A percentile compares a stretch with the other conserved stretches of the same genome.
Conservation (phyloP, 2,113 vertebrate species). For the Colius striatus region DNA sequence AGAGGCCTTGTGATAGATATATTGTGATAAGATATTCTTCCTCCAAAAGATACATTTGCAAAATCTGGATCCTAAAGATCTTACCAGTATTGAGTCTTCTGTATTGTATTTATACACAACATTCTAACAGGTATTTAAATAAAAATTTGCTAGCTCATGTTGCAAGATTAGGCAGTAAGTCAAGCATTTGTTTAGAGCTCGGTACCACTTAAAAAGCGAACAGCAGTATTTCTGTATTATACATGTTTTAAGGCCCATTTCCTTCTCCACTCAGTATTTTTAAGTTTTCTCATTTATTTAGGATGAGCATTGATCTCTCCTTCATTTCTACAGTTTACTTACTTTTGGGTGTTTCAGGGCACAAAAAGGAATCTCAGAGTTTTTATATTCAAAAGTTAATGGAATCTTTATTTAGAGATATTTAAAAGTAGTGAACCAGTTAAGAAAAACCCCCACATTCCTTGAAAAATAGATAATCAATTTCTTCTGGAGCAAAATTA, state of each 20-base stretch:
- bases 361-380: neutral
- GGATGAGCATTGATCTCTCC: neutral
- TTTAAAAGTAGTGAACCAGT: neutral
- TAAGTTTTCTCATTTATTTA: neutral
- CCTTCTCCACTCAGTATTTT: neutral
- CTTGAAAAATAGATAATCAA: neutral
- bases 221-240: neutral
- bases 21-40: neutral
- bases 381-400: neutral
- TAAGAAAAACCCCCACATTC: neutral
- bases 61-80: neutral
- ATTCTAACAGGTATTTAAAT: neutral
- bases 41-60: neutral
- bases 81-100: neutral
- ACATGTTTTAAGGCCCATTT: neutral
- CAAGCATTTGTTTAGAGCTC: neutral
- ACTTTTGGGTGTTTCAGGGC: neutral
- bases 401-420: neutral
- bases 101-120: neutral
- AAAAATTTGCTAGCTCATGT: neutral
- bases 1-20: neutral
- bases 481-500: neutral
- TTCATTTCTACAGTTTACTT: neutral
- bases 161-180: neutral
- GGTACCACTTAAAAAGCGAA: neutral